Percentiles rank a stretch among this genome's conserved stretches.
Evolutionary conservation across 2,113 vertebrate genomes (phyloP).

Genomic region (Morone chrysops): DNA sequence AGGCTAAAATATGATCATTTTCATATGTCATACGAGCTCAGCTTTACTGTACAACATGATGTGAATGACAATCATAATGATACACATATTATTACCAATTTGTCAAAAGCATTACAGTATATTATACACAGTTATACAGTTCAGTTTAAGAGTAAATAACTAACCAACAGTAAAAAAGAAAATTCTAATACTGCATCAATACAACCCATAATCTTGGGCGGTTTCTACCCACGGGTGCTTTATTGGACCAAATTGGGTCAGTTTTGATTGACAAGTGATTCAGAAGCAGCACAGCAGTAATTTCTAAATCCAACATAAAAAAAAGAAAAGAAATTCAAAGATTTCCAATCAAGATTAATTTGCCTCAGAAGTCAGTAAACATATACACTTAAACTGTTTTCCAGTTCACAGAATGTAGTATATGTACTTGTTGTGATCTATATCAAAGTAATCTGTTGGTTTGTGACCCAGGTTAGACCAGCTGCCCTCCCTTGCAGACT

Average conservation of each 20-base stretch:
- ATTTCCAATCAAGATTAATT: neutral
- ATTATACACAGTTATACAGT: no score
- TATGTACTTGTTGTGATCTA: constrained; percentile 9
- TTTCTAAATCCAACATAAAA: neutral
- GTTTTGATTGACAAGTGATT: neutral
- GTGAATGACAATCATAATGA: no score
- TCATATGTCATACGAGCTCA: no score
- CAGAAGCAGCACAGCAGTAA: neutral
- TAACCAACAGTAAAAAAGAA: neutral
- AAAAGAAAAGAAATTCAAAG: neutral
- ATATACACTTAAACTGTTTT: neutral
- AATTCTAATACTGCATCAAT: neutral
- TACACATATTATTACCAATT: no score
- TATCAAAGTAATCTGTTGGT: constrained; percentile 44
- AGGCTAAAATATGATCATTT: neutral
- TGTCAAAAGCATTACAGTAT: no score
- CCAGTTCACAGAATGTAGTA: neutral
- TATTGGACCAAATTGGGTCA: neutral
- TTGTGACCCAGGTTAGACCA: neutral
- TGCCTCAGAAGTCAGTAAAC: neutral
- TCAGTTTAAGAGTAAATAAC: no score
- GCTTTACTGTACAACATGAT: no score
- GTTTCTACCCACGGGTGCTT: neutral
- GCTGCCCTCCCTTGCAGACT: neutral
- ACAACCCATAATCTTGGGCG: neutral